A percentile compares a stretch with the other conserved stretches of the same genome.
These are phyloP conservation scores for Amphiprion clarkii DNA, from an alignment of 2,797 vertebrate species.

Conservation along the genomic window DNA sequence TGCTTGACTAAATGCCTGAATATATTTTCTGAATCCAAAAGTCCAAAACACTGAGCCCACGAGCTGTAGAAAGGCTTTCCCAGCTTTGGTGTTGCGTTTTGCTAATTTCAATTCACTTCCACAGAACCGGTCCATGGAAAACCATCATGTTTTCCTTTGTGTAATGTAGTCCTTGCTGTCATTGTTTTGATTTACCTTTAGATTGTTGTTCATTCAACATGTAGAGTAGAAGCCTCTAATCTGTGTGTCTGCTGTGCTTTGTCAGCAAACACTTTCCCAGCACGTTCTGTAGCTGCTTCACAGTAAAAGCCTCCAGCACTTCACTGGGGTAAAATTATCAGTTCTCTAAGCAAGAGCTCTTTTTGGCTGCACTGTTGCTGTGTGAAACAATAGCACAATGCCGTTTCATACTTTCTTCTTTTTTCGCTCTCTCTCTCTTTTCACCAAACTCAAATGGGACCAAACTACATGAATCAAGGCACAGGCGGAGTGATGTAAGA, in stretches of 20 bases:
- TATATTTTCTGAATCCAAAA: neutral
- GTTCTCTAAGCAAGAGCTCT: neutral
- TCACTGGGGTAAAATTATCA: neutral
- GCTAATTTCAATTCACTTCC: neutral
- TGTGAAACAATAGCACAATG: neutral
- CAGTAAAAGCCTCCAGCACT: slow-evolving; percentile 1
- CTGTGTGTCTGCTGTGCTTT: slow-evolving; percentile 7
- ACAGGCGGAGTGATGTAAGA: neutral
- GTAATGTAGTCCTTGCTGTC: neutral
- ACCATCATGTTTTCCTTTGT: neutral
- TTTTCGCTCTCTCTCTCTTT: no score
- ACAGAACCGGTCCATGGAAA: neutral
- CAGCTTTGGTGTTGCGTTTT: neutral
- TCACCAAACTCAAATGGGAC: neutral
- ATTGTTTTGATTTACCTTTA: slow-evolving; percentile 15
- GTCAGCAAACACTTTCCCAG: slow-evolving; percentile 29
- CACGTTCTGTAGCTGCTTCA: slow-evolving; percentile 6
- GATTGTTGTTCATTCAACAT: slow-evolving; percentile 8
- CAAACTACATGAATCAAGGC: neutral
- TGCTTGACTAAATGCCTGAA: neutral
- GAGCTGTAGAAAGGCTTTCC: neutral
- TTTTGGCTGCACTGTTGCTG: neutral
- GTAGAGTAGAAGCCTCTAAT: slow-evolving; percentile 27
- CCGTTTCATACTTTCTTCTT: neutral
- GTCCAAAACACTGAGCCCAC: neutral